Evolutionary conservation across 2,113 vertebrate genomes (phyloP).

Genomic region (Phalacrocorax brasilianus): DNA sequence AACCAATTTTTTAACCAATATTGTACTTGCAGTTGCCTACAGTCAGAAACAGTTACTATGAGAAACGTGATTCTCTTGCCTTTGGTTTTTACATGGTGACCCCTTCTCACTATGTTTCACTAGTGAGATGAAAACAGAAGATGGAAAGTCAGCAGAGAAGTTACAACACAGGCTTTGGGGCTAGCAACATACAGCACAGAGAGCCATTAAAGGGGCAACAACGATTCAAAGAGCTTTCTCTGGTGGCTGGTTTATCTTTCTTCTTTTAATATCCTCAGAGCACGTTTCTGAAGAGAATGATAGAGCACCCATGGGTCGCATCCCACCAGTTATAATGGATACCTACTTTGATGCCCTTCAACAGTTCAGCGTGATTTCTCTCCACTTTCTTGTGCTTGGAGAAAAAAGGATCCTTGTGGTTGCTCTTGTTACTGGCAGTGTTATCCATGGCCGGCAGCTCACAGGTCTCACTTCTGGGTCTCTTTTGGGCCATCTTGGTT

Average conservation of each 20-base stretch:
- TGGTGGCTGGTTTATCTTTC: neutral
- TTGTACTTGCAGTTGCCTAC: neutral
- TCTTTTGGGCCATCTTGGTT: slow-evolving; percentile 69
- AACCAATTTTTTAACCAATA: neutral
- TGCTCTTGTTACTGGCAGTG: slow-evolving; percentile 51
- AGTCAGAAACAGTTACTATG: neutral
- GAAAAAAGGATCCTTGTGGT: slow-evolving; percentile 41
- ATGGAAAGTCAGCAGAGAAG: neutral
- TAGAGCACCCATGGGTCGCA: accelerated
- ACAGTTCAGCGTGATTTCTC: slow-evolving; percentile 52
- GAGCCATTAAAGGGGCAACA: neutral
- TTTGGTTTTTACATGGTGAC: neutral
- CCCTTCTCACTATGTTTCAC: neutral
- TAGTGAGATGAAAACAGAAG: neutral
- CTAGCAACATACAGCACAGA: neutral
- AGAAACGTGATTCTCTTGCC: neutral
- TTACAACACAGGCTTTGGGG: accelerated
- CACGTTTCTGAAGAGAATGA: neutral
- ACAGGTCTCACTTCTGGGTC: slow-evolving; percentile 27
- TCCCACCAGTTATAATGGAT: accelerated
- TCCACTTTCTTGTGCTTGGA: slow-evolving; percentile 79
- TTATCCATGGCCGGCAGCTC: slow-evolving; percentile 43
- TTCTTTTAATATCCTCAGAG: neutral
- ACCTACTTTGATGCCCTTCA: slow-evolving; percentile 68
- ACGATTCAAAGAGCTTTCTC: neutral